Evolutionary conservation across 1,140 invertebrate species (phyloP).

Genomic region (Habropoda laboriosa): DNA sequence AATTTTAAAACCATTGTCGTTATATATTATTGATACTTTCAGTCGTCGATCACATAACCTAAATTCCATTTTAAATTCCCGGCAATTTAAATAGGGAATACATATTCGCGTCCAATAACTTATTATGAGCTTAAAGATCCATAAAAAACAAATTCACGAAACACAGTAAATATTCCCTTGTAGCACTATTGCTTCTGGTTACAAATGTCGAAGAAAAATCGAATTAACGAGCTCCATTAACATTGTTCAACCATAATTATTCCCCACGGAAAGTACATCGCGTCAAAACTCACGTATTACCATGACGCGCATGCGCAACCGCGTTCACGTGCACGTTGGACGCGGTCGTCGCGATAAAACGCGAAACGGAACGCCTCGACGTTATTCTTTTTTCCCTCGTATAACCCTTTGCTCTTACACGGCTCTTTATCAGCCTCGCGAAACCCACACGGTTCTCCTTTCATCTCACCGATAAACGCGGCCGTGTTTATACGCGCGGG

Average conservation of each 20-base stretch:
- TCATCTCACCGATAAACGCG: constrained; percentile 57
- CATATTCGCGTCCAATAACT: no score
- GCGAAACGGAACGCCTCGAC: constrained; percentile 48
- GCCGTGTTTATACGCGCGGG: constrained; percentile 17
- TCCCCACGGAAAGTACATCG: not conserved
- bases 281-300: not conserved
- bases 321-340: constrained; percentile 10
- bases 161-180: no score
- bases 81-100: no score
- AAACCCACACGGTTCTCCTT: constrained; percentile 43
- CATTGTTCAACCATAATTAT: not conserved
- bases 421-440: constrained; percentile 26
- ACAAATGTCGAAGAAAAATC: no score
- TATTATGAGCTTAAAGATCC: no score
- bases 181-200: not conserved
- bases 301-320: not conserved
- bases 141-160: no score
- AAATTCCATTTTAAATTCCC: no score
- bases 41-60: no score
- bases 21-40: no score
- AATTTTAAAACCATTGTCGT: no score
- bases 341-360: constrained; percentile 52
- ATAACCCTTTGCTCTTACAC: constrained; percentile 32
- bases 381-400: constrained; percentile 43
- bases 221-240: not conserved